phyloP scores from a whole-genome alignment of 2,113 vertebrate species.

The Ophthalmolycus amberensis region DNA sequence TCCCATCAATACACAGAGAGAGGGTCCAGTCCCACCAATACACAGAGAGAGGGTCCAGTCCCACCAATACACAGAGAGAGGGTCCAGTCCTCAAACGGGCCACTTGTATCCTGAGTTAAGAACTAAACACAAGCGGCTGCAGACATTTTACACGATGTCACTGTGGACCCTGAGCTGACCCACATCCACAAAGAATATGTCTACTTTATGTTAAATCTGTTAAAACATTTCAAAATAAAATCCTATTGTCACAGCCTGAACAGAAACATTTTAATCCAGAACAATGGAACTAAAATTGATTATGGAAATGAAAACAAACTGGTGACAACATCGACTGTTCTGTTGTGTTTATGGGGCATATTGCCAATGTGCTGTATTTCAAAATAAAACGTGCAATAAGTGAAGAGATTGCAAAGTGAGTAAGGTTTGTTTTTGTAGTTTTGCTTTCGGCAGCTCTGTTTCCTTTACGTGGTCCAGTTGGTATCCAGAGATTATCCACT shows the following conservation, averaged over 20 bases:
- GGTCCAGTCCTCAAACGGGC: background rate
- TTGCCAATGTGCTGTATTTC: background rate
- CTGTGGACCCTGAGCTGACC: background rate
- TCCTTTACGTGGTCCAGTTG: slow-evolving; percentile 33
- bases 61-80: background rate
- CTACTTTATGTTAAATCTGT: slow-evolving; percentile 1
- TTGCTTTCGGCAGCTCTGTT: slow-evolving; percentile 10
- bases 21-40: no score
- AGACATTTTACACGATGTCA: no score
- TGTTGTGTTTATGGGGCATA: background rate
- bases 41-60: background rate
- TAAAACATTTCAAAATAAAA: slow-evolving; percentile 7
- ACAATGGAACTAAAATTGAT: slow-evolving; percentile 1
- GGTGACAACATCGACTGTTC: no score
- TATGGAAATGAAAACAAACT: background rate
- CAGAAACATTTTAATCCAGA: background rate
- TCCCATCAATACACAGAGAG: no score
- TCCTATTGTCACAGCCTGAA: background rate
- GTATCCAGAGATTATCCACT: slow-evolving; percentile 66
- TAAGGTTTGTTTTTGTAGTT: background rate
- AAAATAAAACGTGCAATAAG: background rate
- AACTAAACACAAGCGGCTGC: background rate
- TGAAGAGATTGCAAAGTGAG: background rate
- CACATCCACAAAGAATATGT: background rate
- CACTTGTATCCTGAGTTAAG: background rate